Base-by-base conservation (phyloP, 2,797 vertebrate genomes). In the Pithecia hirsuta region DNA sequence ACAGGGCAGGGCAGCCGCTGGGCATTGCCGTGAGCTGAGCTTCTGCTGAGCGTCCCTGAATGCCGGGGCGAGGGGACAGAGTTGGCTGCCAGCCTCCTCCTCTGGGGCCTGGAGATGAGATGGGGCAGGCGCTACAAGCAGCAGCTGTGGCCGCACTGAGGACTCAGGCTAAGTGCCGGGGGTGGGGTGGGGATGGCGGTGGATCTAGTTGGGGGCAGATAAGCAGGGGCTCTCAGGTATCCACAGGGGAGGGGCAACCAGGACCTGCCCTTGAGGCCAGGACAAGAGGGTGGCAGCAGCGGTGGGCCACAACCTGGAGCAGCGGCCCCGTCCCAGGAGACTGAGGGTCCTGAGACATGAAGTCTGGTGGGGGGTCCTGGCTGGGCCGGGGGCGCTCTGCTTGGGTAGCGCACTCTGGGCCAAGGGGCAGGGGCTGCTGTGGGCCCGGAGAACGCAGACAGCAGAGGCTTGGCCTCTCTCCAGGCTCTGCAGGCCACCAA, bases 1-100 rank as follows among this genome's bases (percentile, higher is more conserved):
- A 26, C 1, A 36, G 88, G 74, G 28, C 20, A 44, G 74, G 41
- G 14, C 0, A 7, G 92, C 39, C 1, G 1, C 55, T 17, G 20
- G 14, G 33, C 30, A 4, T 26, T 70, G 2, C 39, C 0, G 2
- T 7, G 39, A 74, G 11, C 50, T 20, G 52, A 52, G 50, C 14
- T 4, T n/a, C 28, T 24, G 4, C 17, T 7, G 12, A 0, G 5
- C 33, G 0, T 26, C 44, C 7, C 44, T 10, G 14, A n/a, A 4
- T 12, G 11, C 55, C 14, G 12, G 10, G 28, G 30, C 1, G 0
- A 1, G 11, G 3, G 12, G 90, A 26, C 48, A 28, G 36, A 96
- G 72, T 5, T 5, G 81, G 67, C 11, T 0, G 41, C 33, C 10
- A 4, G 72, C 14, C 41, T 48, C 22, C 24, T 11, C 36, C 57